A percentile compares a stretch with the other conserved stretches of the same genome.
phyloP scores from a whole-genome alignment of 2,888 invertebrate genomes.

The Drosophila sordidapex region DNA sequence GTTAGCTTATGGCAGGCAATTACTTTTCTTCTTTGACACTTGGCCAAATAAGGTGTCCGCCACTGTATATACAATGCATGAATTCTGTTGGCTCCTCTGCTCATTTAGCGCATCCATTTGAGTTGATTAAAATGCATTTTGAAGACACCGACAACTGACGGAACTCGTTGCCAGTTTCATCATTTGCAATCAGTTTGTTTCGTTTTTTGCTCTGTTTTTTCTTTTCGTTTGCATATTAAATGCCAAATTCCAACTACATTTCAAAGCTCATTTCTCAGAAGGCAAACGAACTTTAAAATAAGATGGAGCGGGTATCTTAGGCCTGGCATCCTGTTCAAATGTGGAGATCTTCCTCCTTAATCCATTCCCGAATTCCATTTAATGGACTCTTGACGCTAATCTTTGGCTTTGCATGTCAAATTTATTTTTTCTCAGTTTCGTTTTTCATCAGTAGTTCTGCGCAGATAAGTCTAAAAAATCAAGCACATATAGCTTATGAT shows the following conservation, averaged over 20 bases:
- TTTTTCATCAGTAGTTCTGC: too few species aligned
- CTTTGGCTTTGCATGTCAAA: neutral
- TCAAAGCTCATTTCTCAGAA: neutral
- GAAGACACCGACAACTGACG: neutral
- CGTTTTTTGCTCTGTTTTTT: neutral
- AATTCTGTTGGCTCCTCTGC: constrained; percentile 14
- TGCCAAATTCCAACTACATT: neutral
- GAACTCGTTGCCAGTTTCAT: constrained; percentile 8
- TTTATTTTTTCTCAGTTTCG: neutral
- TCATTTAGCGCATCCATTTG: constrained; percentile 27
- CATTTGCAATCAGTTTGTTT: constrained; percentile 6
- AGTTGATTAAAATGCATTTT: constrained; percentile 35
- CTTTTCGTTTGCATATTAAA: neutral
- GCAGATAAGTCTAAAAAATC: neutral
- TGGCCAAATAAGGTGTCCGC: too few species aligned
- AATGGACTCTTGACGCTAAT: neutral
- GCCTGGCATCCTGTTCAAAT: neutral
- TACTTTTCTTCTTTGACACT: too few species aligned
- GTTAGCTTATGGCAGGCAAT: too few species aligned
- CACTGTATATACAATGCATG: neutral
- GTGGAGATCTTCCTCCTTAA: neutral
- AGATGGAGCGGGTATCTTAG: neutral
- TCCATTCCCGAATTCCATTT: neutral
- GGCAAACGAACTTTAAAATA: neutral
- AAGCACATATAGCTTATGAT: neutral